These are phyloP conservation scores for Laupala kohalensis DNA, from an alignment of 1,140 invertebrate genomes.

Conservation along the genomic window DNA sequence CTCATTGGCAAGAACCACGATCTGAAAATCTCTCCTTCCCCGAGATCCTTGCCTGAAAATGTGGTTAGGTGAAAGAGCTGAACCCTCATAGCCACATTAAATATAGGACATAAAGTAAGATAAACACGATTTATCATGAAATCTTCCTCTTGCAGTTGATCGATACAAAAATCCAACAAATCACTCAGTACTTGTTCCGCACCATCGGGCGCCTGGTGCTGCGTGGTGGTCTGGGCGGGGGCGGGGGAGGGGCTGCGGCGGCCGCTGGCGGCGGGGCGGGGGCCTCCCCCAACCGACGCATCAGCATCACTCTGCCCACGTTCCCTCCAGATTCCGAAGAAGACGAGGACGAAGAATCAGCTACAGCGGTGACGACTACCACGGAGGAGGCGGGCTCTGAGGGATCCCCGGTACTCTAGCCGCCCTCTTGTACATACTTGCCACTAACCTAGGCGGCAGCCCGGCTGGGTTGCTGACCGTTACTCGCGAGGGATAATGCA, in stretches of 20 bases:
- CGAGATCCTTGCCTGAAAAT: too few relatives aligned
- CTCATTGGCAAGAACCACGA: too few relatives aligned
- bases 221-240: slow-evolving; percentile 33
- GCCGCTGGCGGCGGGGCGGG: slow-evolving; percentile 28
- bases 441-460: background rate
- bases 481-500: background rate
- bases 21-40: too few relatives aligned
- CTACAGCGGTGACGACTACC: slow-evolving; percentile 15
- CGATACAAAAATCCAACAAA: slow-evolving; percentile 58
- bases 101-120: too few relatives aligned
- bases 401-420: background rate
- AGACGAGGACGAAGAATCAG: slow-evolving; percentile 33
- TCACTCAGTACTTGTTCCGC: slow-evolving; percentile 50
- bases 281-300: slow-evolving; percentile 29
- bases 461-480: background rate
- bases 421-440: background rate
- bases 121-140: too few relatives aligned
- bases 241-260: slow-evolving; percentile 30
- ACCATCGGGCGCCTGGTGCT: slow-evolving; percentile 40
- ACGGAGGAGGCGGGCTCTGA: background rate
- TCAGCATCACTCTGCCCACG: slow-evolving; percentile 38
- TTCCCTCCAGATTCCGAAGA: slow-evolving; percentile 34
- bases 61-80: too few relatives aligned
- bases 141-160: slow-evolving; percentile 49
- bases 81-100: too few relatives aligned